phyloP scores from a whole-genome alignment of 2,113 vertebrate species.

The Seriola rivoliana region DNA sequence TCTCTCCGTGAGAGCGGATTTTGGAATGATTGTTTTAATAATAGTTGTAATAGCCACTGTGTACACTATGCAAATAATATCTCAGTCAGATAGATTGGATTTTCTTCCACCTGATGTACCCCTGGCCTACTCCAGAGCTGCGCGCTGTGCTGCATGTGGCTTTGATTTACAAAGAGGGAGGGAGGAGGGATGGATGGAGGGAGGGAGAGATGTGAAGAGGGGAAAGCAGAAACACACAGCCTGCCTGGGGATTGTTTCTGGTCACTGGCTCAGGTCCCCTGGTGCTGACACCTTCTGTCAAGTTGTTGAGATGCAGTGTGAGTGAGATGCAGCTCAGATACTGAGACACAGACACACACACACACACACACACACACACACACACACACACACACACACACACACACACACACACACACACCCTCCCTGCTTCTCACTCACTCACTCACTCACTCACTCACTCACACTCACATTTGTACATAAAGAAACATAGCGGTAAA shows the following conservation, averaged over 20 bases:
- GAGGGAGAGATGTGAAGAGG: constrained; percentile 1
- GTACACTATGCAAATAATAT: constrained; percentile 66
- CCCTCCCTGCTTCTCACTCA: neutral
- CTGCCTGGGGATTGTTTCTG: constrained; percentile 74
- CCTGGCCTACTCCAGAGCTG: constrained; percentile 4
- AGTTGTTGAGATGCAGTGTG: constrained; percentile 70
- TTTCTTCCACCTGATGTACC: constrained; percentile 73
- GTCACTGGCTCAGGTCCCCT: constrained; percentile 78
- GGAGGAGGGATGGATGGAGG: neutral
- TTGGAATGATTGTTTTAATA: constrained; percentile 71
- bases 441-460: neutral
- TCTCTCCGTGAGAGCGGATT: constrained; percentile 45
- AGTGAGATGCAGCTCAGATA: constrained; percentile 65
- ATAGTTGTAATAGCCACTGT: constrained; percentile 40
- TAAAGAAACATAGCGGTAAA: constrained; percentile 2
- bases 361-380: neutral
- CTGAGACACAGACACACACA: constrained; percentile 55
- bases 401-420: too few relatives aligned
- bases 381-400: constrained; percentile 50
- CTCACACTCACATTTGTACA: constrained; percentile 5
- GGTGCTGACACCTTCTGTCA: constrained; percentile 72
- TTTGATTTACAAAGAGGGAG: constrained; percentile 54
- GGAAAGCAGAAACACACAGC: constrained; percentile 51
- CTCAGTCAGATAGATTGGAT: constrained; percentile 71
- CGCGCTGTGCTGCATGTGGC: constrained; percentile 29